These are phyloP conservation scores for Atractosteus spatula DNA, from an alignment of 2,113 vertebrate species.

Conservation along the genomic window DNA sequence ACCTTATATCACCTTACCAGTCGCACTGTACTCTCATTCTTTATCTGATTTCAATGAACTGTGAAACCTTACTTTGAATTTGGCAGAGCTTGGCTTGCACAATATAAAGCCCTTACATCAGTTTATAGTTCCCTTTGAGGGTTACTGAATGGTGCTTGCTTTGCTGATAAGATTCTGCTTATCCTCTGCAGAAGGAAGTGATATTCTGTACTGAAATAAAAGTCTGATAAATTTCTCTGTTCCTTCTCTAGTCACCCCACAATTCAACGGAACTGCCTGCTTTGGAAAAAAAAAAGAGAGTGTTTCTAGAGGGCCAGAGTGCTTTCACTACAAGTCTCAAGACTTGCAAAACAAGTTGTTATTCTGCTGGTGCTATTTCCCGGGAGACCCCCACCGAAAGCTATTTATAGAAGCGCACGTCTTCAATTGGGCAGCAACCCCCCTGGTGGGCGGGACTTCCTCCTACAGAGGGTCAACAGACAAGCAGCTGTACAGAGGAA, in stretches of 20 bases:
- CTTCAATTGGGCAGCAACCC: slow-evolving; percentile 42
- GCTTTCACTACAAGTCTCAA: slow-evolving; percentile 25
- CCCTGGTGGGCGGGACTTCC: slow-evolving; percentile 53
- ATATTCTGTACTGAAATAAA: neutral
- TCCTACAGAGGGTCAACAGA: slow-evolving; percentile 33
- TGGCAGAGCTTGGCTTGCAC: neutral
- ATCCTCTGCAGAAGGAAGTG: neutral
- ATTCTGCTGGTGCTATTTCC: slow-evolving; percentile 55
- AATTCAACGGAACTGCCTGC: neutral
- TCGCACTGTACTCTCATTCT: neutral
- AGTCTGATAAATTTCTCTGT: neutral
- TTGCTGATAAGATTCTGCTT: neutral
- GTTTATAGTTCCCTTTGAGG: neutral
- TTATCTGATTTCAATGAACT: neutral
- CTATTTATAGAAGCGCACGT: slow-evolving; percentile 62
- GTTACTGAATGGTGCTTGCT: neutral
- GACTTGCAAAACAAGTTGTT: slow-evolving; percentile 60
- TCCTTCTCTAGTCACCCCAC: neutral
- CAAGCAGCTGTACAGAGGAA: too few relatives aligned
- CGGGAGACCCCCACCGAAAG: slow-evolving; percentile 49
- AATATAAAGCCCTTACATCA: neutral
- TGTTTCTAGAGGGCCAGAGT: slow-evolving; percentile 1
- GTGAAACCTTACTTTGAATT: neutral
- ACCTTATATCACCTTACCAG: too few relatives aligned
- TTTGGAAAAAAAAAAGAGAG: slow-evolving; percentile 1